Evolutionary conservation across 2,888 invertebrate species (phyloP).

Genomic region (Fissipunctia ypsillon): DNA sequence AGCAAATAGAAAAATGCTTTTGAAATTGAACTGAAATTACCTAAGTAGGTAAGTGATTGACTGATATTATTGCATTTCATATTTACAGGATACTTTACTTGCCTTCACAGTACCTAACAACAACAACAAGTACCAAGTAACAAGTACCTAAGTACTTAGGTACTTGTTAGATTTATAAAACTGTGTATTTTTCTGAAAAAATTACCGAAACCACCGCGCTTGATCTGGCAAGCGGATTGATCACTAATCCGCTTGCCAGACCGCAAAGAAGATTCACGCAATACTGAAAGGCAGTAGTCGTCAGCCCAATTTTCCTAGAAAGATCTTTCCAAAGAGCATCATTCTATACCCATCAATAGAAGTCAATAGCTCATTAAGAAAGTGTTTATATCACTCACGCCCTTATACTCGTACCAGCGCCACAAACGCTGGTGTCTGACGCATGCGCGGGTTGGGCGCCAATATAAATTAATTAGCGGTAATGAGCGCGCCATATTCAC

Average conservation of each 20-base stretch:
- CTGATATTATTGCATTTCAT: background rate
- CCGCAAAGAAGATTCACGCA: background rate
- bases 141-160: no score
- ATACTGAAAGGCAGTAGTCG: background rate
- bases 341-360: slow-evolving; percentile 15
- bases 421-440: slow-evolving; percentile 6
- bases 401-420: background rate
- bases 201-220: no score
- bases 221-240: no score
- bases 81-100: background rate
- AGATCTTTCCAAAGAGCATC: background rate
- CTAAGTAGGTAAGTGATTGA: background rate
- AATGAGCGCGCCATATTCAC: slow-evolving; percentile 59
- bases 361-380: slow-evolving; percentile 23
- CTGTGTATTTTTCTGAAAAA: no score
- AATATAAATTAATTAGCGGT: slow-evolving; percentile 66
- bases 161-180: no score
- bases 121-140: no score
- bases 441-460: slow-evolving; percentile 55
- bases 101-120: background rate
- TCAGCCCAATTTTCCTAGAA: background rate
- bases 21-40: background rate
- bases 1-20: background rate
- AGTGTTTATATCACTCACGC: slow-evolving; percentile 1
- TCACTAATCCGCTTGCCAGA: no score